Evolutionary conservation across 2,113 vertebrate genomes (phyloP), one percentile per base, ranked within the genome.

Genomic region (Pardalotus punctatus): DNA sequence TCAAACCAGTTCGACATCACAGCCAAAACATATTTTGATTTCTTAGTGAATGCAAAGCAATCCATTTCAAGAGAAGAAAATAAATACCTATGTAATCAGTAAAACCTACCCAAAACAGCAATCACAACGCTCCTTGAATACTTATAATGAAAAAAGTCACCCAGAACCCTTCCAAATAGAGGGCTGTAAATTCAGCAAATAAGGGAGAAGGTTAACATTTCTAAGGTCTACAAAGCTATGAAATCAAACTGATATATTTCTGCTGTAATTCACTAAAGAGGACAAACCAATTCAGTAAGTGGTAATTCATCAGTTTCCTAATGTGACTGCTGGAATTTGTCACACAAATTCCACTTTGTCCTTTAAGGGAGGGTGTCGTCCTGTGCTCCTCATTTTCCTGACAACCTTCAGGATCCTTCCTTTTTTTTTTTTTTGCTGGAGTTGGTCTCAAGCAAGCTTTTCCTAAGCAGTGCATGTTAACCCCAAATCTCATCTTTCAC

Each of bases 241-340:
- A 83, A 94, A 87, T 51, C 35, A 80, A 72, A 66, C 70, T 85
- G 81, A 94, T 92, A 83, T 62, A 88, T 73, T 93, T 81, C 65
- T 89, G 22, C 36, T 57, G 29, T 77, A 93, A 83, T 77, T 93
- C 93, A 94, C 51, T n/a, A 36, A 83, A 81, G 85, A 93, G 81
- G 81, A 77, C 71, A 85, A 96, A 81, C 81, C 86, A 93, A 96
- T 96, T 95, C 79, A 88, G 33, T 91, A 77, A 96, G 92, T 93
- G 90, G 71, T 40, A 92, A 90, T 86, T 78, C 67, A 90, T 97
- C 94, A 93, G n/a, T 60, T 86, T 81, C 60, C 50, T 88, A 83
- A 86, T 60, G 60, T 83, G 90, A 71, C 81, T 80, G 69, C 60
- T 70, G 15, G 67, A 38, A 92, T 96, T 88, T 66, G 56, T 95